Conservation (phyloP, 2,888 invertebrate species). For the Conomelus anceps region DNA sequence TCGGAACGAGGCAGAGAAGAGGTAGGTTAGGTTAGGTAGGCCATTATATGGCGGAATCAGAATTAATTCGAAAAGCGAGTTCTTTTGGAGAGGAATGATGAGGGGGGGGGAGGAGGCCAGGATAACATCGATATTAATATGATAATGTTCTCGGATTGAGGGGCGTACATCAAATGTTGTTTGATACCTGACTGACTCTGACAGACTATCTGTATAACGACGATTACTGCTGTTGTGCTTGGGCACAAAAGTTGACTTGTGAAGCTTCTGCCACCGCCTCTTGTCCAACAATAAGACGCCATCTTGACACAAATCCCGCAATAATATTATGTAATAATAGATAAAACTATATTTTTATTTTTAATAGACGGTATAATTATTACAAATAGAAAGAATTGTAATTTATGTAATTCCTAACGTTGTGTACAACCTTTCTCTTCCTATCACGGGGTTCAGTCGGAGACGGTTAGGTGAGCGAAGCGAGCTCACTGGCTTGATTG, state of each 20-base stretch:
- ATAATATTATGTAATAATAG: no score
- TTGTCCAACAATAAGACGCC: background rate
- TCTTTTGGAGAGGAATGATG: no score
- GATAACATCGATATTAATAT: constrained; percentile 12
- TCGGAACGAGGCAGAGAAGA: background rate
- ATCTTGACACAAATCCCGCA: background rate
- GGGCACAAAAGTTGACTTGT: background rate
- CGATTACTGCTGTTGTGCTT: background rate
- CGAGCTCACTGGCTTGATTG: no score
- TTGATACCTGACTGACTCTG: background rate
- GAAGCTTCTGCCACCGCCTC: background rate
- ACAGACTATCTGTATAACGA: background rate
- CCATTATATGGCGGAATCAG: constrained; percentile 4
- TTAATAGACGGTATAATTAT: no score
- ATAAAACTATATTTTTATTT: no score
- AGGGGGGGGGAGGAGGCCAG: background rate
- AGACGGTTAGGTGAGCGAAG: no score
- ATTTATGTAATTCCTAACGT: no score
- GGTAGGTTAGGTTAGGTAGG: constrained; percentile 2
- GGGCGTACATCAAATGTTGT: background rate
- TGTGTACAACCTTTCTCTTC: no score
- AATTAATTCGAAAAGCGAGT: constrained; percentile 6
- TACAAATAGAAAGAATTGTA: no score
- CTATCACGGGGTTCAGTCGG: no score
- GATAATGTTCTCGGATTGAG: constrained; percentile 1